Percentiles rank a stretch among this genome's conserved stretches.
phyloP scores from a whole-genome alignment of 2,797 vertebrate genomes.

The Acanthopagrus latus region DNA sequence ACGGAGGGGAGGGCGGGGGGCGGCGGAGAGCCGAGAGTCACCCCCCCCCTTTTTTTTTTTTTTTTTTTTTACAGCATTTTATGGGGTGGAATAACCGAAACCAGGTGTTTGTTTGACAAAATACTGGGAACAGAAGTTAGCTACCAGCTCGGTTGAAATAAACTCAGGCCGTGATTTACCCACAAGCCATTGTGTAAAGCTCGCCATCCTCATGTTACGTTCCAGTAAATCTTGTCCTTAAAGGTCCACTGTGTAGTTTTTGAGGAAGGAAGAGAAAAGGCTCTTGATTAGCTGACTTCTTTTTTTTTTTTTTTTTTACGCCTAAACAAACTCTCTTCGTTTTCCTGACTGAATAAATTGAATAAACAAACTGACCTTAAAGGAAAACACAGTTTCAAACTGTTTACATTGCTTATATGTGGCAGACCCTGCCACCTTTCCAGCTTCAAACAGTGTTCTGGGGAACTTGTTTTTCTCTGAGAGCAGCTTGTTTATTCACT shows the following conservation, averaged over 20 bases:
- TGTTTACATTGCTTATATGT: too few species aligned
- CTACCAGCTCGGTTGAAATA: constrained; percentile 60
- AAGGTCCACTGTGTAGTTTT: constrained; percentile 4
- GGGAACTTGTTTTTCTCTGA: too few species aligned
- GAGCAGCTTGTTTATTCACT: too few species aligned
- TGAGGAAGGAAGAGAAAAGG: too few species aligned
- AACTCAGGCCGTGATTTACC: constrained; percentile 52
- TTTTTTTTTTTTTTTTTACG: too few species aligned
- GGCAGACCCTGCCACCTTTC: too few species aligned
- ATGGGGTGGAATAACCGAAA: constrained; percentile 81
- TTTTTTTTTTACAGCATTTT: constrained; percentile 70
- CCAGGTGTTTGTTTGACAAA: constrained; percentile 78
- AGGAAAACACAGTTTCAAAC: too few species aligned
- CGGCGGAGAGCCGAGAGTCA: constrained; percentile 64
- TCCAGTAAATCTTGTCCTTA: constrained; percentile 41
- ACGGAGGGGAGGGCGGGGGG: constrained; percentile 54
- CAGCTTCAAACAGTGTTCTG: too few species aligned
- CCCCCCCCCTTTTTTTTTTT: constrained; percentile 53
- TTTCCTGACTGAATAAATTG: too few species aligned
- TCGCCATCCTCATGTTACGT: constrained; percentile 22
- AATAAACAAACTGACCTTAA: too few species aligned
- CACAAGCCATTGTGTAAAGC: constrained; percentile 44
- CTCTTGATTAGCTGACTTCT: too few species aligned
- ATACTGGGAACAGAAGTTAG: constrained; percentile 70
- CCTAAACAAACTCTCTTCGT: too few species aligned